These are phyloP conservation scores for Diarsia dahlii DNA, from an alignment of 2,888 invertebrate species.

Conservation along the genomic window DNA sequence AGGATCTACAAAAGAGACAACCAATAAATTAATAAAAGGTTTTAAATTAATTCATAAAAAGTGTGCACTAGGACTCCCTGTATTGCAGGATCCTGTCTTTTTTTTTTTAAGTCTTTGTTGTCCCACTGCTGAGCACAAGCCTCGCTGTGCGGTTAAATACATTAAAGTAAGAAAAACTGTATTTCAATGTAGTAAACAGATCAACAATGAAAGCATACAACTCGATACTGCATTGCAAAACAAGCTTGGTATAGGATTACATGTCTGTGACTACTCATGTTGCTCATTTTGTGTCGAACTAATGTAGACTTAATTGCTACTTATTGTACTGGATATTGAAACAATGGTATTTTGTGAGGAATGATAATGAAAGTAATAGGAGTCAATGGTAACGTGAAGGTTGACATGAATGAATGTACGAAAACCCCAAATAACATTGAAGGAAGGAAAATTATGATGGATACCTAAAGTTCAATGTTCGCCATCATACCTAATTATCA, in stretches of 20 bases:
- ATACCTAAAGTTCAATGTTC: neutral
- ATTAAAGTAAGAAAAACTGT: neutral
- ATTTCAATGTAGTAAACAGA: neutral
- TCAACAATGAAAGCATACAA: slow-evolving; percentile 3
- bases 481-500: neutral
- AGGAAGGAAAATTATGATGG: neutral
- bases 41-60: no score
- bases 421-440: neutral
- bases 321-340: neutral
- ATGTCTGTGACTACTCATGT: slow-evolving; percentile 2
- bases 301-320: neutral
- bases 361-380: neutral
- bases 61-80: no score
- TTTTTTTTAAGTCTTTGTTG: no score
- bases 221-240: neutral
- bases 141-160: no score
- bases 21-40: no score
- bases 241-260: slow-evolving; percentile 28
- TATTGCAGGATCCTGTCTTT: no score
- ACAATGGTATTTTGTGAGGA: neutral
- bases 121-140: no score
- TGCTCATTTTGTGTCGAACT: neutral
- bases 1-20: no score
- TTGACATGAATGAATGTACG: neutral
- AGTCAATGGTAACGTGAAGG: neutral